Conservation (phyloP, 2,113 vertebrate species). For the Columba livia region DNA sequence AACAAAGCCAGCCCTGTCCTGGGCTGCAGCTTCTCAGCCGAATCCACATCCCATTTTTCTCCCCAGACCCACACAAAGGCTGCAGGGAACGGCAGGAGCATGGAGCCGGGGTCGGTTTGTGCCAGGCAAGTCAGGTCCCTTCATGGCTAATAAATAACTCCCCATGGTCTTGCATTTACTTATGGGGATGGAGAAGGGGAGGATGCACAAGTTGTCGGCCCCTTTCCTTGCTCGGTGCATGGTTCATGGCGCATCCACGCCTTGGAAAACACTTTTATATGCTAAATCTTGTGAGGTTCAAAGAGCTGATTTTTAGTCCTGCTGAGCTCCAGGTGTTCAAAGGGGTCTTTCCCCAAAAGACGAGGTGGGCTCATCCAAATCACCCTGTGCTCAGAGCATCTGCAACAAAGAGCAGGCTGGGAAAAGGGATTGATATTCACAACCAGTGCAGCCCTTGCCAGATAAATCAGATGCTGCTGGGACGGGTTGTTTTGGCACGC, state of each 20-base stretch:
- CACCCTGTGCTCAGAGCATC: not conserved
- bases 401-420: not conserved
- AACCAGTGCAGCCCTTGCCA: not conserved
- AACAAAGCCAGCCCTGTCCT: conserved; percentile 47
- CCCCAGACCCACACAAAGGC: not conserved
- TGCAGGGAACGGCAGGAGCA: not conserved
- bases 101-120: not conserved
- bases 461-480: not conserved
- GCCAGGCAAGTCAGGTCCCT: not conserved
- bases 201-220: not conserved
- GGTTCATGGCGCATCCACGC: accelerated
- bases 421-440: not conserved
- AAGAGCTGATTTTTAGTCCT: not conserved
- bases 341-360: not conserved
- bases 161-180: not conserved
- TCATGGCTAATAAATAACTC: not conserved
- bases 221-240: not conserved
- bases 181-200: not conserved
- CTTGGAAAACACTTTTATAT: not conserved
- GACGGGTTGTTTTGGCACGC: not conserved
- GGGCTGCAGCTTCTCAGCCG: not conserved
- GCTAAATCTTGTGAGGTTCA: not conserved
- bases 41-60: not conserved
- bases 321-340: not conserved
- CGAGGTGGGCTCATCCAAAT: accelerated